A percentile compares a stretch with the other conserved stretches of the same genome.
phyloP scores from a whole-genome alignment of 2,113 vertebrate species.

The Anarhynchus alexandrinus region DNA sequence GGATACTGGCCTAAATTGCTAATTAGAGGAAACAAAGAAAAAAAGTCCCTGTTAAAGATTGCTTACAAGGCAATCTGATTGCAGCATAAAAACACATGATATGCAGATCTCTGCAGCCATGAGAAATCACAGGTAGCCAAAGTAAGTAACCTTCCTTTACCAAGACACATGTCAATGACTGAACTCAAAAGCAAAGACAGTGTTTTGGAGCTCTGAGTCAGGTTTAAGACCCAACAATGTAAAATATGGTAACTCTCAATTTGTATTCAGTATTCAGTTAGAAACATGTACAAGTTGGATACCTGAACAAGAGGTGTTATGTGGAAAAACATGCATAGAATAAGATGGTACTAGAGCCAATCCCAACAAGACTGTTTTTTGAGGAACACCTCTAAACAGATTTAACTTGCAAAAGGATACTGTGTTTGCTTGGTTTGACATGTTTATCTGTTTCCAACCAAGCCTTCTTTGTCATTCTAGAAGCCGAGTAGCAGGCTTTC shows the following conservation, averaged over 20 bases:
- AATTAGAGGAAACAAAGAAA: not conserved
- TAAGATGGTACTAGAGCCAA: not conserved
- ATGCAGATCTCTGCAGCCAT: not conserved
- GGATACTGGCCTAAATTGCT: not conserved
- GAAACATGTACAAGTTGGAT: not conserved
- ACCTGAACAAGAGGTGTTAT: not conserved
- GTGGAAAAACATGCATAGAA: not conserved
- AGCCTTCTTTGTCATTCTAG: not conserved
- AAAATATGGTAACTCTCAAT: not conserved
- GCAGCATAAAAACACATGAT: not conserved
- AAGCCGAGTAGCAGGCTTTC: not conserved
- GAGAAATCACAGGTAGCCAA: not conserved
- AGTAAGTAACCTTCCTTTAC: not conserved
- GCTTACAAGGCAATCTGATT: not conserved
- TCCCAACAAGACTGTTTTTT: not conserved
- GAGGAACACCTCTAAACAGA: not conserved
- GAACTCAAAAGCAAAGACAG: not conserved
- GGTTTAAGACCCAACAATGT: not conserved
- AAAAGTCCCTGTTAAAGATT: not conserved
- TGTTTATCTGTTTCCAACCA: not conserved
- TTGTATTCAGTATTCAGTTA: not conserved
- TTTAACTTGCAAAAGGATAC: not conserved
- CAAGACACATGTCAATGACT: not conserved
- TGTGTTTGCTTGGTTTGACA: not conserved
- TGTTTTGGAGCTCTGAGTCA: not conserved